phyloP scores from a whole-genome alignment of 1,140 invertebrate genomes.

The Anthonomus grandis region DNA sequence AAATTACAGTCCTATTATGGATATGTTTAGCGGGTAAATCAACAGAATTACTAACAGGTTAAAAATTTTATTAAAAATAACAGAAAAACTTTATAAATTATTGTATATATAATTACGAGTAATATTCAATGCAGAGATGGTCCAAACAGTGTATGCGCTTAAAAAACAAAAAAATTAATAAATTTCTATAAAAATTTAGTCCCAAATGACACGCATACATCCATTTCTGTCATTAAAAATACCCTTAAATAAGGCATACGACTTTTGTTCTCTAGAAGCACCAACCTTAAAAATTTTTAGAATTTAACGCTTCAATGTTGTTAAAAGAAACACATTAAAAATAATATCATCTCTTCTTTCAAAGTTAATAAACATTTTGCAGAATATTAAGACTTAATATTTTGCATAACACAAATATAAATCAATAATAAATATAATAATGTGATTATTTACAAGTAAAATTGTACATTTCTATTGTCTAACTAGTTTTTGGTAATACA shows the following conservation, averaged over 20 bases:
- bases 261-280: slow-evolving; percentile 11
- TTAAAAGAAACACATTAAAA: neutral
- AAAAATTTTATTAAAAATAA: slow-evolving; percentile 28
- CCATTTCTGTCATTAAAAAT: slow-evolving; percentile 24
- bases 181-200: too few relatives aligned
- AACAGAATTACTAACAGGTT: slow-evolving; percentile 1
- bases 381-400: too few relatives aligned
- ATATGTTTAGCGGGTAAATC: too few relatives aligned
- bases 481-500: slow-evolving; percentile 6
- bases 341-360: too few relatives aligned
- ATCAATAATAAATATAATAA: too few relatives aligned
- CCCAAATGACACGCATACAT: slow-evolving; percentile 17
- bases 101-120: slow-evolving; percentile 6
- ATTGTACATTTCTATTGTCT: neutral
- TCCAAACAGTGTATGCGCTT: slow-evolving; percentile 9
- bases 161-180: too few relatives aligned
- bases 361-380: too few relatives aligned
- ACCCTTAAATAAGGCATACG: slow-evolving; percentile 12
- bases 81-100: too few relatives aligned
- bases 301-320: slow-evolving; percentile 11
- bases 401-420: too few relatives aligned
- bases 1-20: too few relatives aligned
- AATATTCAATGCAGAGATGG: slow-evolving; percentile 25
- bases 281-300: slow-evolving; percentile 18
- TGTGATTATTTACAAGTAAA: too few relatives aligned